Base-by-base conservation (phyloP, 2,888 invertebrate species). In the Sesia bembeciformis region DNA sequence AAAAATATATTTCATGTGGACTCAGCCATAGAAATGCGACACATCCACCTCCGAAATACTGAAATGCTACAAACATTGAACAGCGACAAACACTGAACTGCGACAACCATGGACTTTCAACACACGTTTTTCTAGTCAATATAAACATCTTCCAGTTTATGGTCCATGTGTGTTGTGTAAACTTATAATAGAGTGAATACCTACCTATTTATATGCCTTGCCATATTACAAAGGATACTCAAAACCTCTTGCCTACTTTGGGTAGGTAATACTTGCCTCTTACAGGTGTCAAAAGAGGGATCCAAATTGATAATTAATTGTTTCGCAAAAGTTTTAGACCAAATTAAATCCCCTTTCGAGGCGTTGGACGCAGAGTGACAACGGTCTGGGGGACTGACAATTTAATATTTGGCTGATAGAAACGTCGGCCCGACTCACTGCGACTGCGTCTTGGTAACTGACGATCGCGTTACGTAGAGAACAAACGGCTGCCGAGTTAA, bases 221-320 rank as follows among this genome's bases (percentile, higher is more conserved):
- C 23, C 23, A 23, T 23, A 23, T 23, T 46, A 46, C 46, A 46
- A 46, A 8, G 46, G 41, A 41, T 41, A 46, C 46, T 46, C n/a
- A n/a, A 46, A 46, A 46, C 46, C 23, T 46, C 46, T 46, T 46
- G 46, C 23, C 23, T 23, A 23, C 23, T 23, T 23, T 23, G 23
- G 23, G 23, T 23, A 23, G 23, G 23, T 23, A 23, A 23, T 23
- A 23, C 23, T 23, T 23, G 23, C 46, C 46, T 4, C 39, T 76
- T 70, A 68, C 76, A 81, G 81, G 83, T 81, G 81, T 78, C 84
- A 80, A 78, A 76, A 74, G 75, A 74, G 80, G 78, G 79, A 60
- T 67, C 70, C 65, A 80, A 81, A 84, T 83, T 80, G 83, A 84
- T 87, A 87, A 87, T 88, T 87, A 89, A 88, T 86, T 86, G 86